Base-by-base conservation (phyloP, 2,888 invertebrate genomes). In the Patella depressa region DNA sequence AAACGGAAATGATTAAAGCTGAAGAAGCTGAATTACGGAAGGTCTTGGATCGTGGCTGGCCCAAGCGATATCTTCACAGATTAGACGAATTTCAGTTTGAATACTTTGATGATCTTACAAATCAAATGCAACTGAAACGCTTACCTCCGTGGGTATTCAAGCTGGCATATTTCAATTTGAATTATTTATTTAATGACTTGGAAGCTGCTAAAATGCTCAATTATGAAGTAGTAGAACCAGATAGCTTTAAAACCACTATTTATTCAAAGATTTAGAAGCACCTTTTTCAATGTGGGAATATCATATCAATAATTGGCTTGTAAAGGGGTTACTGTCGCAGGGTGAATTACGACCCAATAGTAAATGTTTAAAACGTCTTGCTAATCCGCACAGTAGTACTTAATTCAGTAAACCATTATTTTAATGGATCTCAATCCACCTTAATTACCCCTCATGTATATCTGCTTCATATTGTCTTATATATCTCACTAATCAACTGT, bases 61-160 rank as follows among this genome's bases (percentile, higher is more conserved):
- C 94, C 14, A 94, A 94, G 82, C 94, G 95, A 29, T 95, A 96
- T 89, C 95, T 96, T 34, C 97, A 97, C 90, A 94, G 95, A 94
- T 95, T 97, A 95, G 96, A 96, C 0, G 94, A 94, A 0, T 93
- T 94, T 71, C 95, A 95, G 93, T 94, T 93, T 78, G 91, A 90
- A 2, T 96, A 97, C 92, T 95, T 95, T 91, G 91, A 93, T 55
- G 93, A 94, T 76, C 92, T 97, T 73, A 94, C 96, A 0, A 86
- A 90, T 45, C 94, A 94, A 75, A 95, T 94, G 0, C 93, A 93
- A 1, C 92, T 95, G 11, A 90, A 92, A 19, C 93, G 94, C 2
- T 92, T 96, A 4, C 95, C 94, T 0, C 93, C 94, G 0, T 96
- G 96, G 17, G 93, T 96, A 88, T 93, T 94, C 11, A 94, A 94